Evolutionary conservation across 2,888 invertebrate genomes (phyloP).

Genomic region (Sceliomorpha sp.): DNA sequence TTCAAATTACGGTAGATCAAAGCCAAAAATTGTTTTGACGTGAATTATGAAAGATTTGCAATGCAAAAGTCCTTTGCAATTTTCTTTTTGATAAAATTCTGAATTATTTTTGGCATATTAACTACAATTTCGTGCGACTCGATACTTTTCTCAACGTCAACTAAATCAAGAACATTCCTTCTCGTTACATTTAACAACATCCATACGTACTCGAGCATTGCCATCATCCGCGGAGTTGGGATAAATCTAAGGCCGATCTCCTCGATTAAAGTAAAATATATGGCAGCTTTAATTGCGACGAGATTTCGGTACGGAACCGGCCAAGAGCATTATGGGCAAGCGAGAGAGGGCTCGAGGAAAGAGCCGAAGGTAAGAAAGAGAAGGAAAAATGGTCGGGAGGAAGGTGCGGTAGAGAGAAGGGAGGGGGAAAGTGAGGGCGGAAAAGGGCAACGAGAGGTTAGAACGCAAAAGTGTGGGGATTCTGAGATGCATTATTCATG

Average conservation of each 20-base stretch:
- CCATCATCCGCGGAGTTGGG: constrained; percentile 59
- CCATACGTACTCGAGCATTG: constrained; percentile 51
- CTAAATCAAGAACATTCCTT: too few species aligned
- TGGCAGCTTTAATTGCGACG: constrained; percentile 74
- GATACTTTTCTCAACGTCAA: too few species aligned
- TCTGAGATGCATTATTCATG: constrained; percentile 79
- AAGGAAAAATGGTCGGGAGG: constrained; percentile 15
- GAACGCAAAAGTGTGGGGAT: constrained; percentile 60
- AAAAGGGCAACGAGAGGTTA: constrained; percentile 41
- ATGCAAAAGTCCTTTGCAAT: too few species aligned
- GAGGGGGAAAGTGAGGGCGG: constrained; percentile 39
- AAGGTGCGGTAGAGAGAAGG: constrained; percentile 30
- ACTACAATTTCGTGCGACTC: too few species aligned
- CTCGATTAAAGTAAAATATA: constrained; percentile 77
- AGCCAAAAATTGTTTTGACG: too few species aligned
- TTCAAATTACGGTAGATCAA: too few species aligned
- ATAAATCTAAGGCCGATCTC: constrained; percentile 72
- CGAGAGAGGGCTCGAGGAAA: constrained; percentile 47
- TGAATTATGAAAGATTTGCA: too few species aligned
- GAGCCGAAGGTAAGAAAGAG: constrained; percentile 41
- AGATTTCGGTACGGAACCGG: constrained; percentile 67
- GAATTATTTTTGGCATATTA: too few species aligned
- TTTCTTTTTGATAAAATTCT: too few species aligned
- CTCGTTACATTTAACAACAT: constrained; percentile 35
- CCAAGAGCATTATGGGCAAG: constrained; percentile 55